A percentile compares a stretch with the other conserved stretches of the same genome.
Conservation (phyloP, 2,113 vertebrate genomes). For the Gallinago jamesoni region DNA sequence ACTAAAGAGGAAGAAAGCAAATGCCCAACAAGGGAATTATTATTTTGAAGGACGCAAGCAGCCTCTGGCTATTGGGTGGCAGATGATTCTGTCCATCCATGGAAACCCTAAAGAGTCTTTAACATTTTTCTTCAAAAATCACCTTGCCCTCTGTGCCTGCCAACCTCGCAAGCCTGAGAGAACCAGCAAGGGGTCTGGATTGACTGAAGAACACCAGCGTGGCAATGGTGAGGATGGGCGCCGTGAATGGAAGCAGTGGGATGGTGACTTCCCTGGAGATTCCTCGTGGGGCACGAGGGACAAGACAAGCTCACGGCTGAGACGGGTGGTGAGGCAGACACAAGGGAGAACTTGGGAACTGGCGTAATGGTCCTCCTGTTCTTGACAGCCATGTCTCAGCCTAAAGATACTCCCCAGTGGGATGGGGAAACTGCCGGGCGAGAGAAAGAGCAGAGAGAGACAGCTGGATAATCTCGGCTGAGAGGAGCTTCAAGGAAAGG, state of each 20-base stretch:
- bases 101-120: not conserved
- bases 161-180: not conserved
- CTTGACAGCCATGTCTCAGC: not conserved
- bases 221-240: not conserved
- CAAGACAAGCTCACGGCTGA: not conserved
- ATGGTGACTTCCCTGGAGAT: not conserved
- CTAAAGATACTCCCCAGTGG: not conserved
- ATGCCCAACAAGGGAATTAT: not conserved
- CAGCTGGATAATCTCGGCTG: not conserved
- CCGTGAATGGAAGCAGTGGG: not conserved
- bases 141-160: not conserved
- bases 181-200: not conserved
- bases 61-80: not conserved
- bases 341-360: not conserved
- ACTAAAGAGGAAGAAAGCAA: not conserved
- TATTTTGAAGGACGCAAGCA: not conserved
- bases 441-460: not conserved
- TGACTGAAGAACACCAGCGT: not conserved
- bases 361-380: not conserved
- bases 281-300: not conserved
- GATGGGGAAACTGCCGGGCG: not conserved
- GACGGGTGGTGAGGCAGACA: not conserved
- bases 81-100: not conserved
- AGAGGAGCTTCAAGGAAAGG: not conserved
- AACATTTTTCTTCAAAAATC: not conserved